Conservation (phyloP, 2,888 invertebrate species). For the Archaeoteleia sp. region DNA sequence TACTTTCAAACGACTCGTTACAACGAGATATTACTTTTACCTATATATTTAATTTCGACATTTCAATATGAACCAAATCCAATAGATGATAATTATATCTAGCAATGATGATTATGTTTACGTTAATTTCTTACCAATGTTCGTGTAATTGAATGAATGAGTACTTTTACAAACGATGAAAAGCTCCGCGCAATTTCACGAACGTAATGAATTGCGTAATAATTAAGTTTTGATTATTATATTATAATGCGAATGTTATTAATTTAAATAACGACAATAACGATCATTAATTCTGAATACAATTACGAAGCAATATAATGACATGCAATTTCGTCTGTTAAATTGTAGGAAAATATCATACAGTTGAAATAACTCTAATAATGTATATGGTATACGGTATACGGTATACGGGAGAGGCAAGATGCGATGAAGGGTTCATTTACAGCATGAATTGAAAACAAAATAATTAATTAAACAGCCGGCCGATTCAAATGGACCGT, state of each 20-base stretch:
- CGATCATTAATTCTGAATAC: conserved; percentile 20
- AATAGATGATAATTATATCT: no score
- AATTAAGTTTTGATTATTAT: conserved; percentile 3
- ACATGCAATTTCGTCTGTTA: conserved; percentile 26
- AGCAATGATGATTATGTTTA: no score
- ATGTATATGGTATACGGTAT: no score
- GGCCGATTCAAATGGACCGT: conserved; percentile 37
- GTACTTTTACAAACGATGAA: no score
- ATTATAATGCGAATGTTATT: conserved; percentile 20
- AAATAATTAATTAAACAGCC: conserved; percentile 47
- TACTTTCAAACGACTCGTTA: no score
- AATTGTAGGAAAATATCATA: conserved; percentile 33
- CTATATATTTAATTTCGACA: no score
- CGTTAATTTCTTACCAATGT: no score
- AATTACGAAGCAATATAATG: conserved; percentile 22
- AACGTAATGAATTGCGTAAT: no score
- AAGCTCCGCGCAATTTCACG: no score
- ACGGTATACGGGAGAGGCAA: conserved; percentile 10
- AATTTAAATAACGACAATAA: conserved; percentile 21
- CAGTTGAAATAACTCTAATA: conserved; percentile 29
- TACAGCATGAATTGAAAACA: conserved; percentile 30
- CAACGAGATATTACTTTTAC: no score
- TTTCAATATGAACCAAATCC: no score
- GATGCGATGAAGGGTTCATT: conserved; percentile 42
- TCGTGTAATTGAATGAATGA: no score